Evolutionary conservation across 35 echinoderm and acorn worm species (phyloP).

Genomic region (Patiria miniata): DNA sequence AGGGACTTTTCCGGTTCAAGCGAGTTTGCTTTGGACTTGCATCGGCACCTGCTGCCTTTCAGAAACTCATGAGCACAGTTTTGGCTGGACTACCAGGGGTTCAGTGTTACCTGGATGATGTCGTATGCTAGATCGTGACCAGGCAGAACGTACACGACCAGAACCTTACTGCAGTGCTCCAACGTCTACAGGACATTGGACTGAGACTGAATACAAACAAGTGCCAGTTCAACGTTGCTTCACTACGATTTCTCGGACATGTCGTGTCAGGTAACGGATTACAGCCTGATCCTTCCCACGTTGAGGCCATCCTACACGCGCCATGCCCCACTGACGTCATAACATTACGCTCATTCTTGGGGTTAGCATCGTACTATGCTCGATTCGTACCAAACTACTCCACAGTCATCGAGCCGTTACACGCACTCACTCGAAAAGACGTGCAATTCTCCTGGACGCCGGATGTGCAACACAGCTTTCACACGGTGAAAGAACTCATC

Average conservation of each 20-base stretch:
- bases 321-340: slow-evolving; percentile 27
- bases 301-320: slow-evolving; percentile 37
- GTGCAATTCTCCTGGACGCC: slow-evolving; percentile 20
- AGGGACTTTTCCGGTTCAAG: too few species aligned
- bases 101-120: slow-evolving; percentile 72
- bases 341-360: slow-evolving; percentile 47
- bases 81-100: slow-evolving; percentile 48
- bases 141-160: slow-evolving; percentile 44
- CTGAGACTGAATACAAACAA: slow-evolving; percentile 62
- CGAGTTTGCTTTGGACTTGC: slow-evolving; percentile 72
- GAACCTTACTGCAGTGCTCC: slow-evolving; percentile 41
- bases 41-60: slow-evolving; percentile 62
- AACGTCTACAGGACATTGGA: slow-evolving; percentile 15
- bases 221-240: slow-evolving; percentile 48
- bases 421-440: slow-evolving; percentile 39
- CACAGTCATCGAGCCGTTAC: slow-evolving; percentile 57
- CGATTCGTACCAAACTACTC: slow-evolving; percentile 65
- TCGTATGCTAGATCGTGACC: slow-evolving; percentile 59
- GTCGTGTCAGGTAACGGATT: slow-evolving; percentile 37
- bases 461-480: slow-evolving; percentile 14
- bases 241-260: slow-evolving; percentile 51
- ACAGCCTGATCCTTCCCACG: slow-evolving; percentile 32
- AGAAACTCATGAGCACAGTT: slow-evolving; percentile 51
- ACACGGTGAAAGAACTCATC: slow-evolving; percentile 30
- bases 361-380: slow-evolving; percentile 49